Conservation (phyloP, 2,113 vertebrate genomes). For the Xiphophorus couchianus region DNA sequence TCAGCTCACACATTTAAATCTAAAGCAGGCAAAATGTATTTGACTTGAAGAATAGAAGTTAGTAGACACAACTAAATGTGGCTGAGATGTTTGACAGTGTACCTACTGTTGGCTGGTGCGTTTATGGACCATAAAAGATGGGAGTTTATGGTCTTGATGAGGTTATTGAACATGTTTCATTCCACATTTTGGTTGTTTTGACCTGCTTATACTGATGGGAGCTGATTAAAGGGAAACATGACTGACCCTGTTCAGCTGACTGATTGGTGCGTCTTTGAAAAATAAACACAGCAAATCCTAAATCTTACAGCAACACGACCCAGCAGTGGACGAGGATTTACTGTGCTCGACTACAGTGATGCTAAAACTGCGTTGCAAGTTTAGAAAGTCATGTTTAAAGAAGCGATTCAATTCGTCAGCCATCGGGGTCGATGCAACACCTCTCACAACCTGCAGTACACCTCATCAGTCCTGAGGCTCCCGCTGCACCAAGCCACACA, state of each 20-base stretch:
- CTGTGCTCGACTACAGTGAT: not conserved
- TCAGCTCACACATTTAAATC: too few relatives aligned
- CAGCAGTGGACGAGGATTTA: not conserved
- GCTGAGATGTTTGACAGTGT: too few relatives aligned
- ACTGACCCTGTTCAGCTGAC: not conserved
- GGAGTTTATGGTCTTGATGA: too few relatives aligned
- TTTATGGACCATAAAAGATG: too few relatives aligned
- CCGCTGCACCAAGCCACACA: constrained; percentile 28
- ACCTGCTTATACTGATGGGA: not conserved
- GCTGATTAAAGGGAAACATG: not conserved
- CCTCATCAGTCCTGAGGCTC: constrained; percentile 68
- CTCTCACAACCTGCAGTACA: constrained; percentile 88
- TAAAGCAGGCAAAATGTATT: too few relatives aligned
- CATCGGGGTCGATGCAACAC: constrained; percentile 87
- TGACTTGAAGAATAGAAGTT: too few relatives aligned
- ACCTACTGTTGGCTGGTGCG: not conserved
- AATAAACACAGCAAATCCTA: too few relatives aligned
- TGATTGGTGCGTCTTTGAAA: not conserved
- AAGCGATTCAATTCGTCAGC: constrained; percentile 82
- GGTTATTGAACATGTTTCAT: too few relatives aligned
- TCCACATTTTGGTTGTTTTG: too few relatives aligned
- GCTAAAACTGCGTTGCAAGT: constrained; percentile 23
- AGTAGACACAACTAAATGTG: too few relatives aligned
- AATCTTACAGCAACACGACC: not conserved
- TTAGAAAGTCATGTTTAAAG: constrained; percentile 14